Base-by-base conservation (phyloP, 2,113 vertebrate species). In the Etheostoma spectabile region DNA sequence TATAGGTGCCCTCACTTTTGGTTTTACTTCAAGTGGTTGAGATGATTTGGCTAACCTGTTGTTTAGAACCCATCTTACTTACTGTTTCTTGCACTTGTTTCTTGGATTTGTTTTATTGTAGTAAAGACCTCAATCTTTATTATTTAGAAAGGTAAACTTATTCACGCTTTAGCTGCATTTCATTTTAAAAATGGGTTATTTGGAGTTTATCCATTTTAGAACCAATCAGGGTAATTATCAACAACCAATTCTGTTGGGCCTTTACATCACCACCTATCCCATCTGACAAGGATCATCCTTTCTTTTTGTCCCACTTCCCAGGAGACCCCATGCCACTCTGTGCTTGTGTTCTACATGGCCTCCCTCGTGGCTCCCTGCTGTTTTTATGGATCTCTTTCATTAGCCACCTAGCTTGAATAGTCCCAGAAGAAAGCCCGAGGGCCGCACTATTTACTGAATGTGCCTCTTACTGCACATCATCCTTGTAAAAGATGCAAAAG, bases 401-500 rank as follows among this genome's bases (percentile, higher is more conserved):
- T 93, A 91, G 89, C 87, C 89, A 91, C 90, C 88, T 85, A 83
- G 75, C 83, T 92, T n/a, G 86, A 94, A 86, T 64, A 68, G 82
- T 80, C 90, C 91, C 92, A 70, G 60, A 86, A 89, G 91, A 86
- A 90, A 85, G 65, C 86, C 87, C 3, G 3, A 74, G 77, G 87
- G 86, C 67, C 19, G 65, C 69, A 56, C 74, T 86, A 87, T 94
- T 93, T 88, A 83, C 87, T 82, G 91, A 93, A 90, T 83, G 84
- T 83, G 84, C 79, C 78, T 93, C 89, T 92, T 88, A 93, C 75
- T 86, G 88, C 89, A 75, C 84, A 84, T 89, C 80, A 77, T 88
- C 82, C 83, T 90, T 89, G 87, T 90, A 86, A 90, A 91, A 93
- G 80, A 90, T 83, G 77, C 86, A 91, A 90, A 91, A 91, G 68